Evolutionary conservation across 2,888 invertebrate species (phyloP), one percentile per base, ranked within the genome.

Genomic region (Cyaniris semiargus): DNA sequence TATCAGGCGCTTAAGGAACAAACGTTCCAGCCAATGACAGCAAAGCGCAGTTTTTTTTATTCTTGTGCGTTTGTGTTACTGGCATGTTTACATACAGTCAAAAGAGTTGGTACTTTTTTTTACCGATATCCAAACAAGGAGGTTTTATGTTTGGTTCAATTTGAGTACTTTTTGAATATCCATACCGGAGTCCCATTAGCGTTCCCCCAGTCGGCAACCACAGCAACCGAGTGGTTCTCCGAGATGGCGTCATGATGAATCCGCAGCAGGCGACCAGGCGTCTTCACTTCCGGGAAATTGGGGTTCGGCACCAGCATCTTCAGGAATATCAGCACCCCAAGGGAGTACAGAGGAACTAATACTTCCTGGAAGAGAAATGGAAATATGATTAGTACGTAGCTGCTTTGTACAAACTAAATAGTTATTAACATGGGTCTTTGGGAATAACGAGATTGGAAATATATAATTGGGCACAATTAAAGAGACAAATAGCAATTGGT

Each of bases 301-400:
- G 97, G 96, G 88, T 97, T 96, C 31, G 96, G 96, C 84, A 96
- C 95, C 82, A 96, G 88, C 88, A 96, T 94, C 91, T 96, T 97
- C 81, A 97, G 94, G 84, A 97, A 94, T 81, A 97, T 96, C 80
- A 97, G 92, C 80, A 97, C 95, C 56, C 95, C 95, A 80, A 97
- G 91, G 56, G 96, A 97, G 88, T 97, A 97, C 0, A 97, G 94
- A 1, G 97, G 97, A 80, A 97, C 94, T 80, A 97, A 93, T 76
- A 97, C 95, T 91, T 97, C 97, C 97, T 97, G 94, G 5, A 66
- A 66, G 27, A 27, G 3, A 6, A 3, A 31, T 6, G 27, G 21
- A 5, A 60, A 60, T 2, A 23, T 2, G 13, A 10, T 60, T 60
- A 23, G 18, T 4, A 53, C 44, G 8, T 44, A 44, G 44, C 44